Base-by-base conservation (phyloP, 2,797 vertebrate species). In the Margarornis squamiger region DNA sequence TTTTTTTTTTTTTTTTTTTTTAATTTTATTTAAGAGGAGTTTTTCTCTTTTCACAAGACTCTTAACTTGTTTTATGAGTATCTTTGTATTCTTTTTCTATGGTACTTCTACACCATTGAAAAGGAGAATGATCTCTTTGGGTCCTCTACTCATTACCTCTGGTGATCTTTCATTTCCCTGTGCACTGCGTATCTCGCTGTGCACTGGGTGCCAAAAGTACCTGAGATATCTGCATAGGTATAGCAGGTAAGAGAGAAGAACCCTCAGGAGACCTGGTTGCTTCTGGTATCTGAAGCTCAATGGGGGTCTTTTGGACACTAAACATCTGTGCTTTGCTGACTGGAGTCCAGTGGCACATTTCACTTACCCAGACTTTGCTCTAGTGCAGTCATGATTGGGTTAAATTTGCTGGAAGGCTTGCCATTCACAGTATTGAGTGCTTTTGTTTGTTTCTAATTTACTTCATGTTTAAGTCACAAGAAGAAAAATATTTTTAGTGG, bases 161-260 rank as follows among this genome's bases (percentile, higher is more conserved):
- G 52, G 11, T 46, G 14, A 21, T 54, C 21, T 77, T 88, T 41
- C 41, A n/a, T 8, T 29, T 68, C 20, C 45, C 12, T 61, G 2
- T 13, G 14, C 4, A 1, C 5, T 4, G 6, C 9, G 3, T 34
- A 14, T 36, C 15, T 65, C 14, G 30, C 12, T 17, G 17, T 22
- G 30, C 10, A 10, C 10, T 20, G 36, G 1, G 9, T 62, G 21
- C 27, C 48, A 39, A 66, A 76, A 16, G 11, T 34, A 57, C 34
- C 29, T 52, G 32, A 49, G 51, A 12, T 32, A 65, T 29, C 36
- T 82, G 9, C 9, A 13, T 12, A 54, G 19, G 19, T 16, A 18
- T 46, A 27, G 9, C 41, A 49, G 7, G 15, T 38, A 68, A 36
- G 23, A 41, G 32, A 67, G 17, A 39, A 20, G 45, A 43, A 48